Percentiles rank a stretch among this genome's conserved stretches.
These are phyloP conservation scores for Ophioderma brevispina DNA, from an alignment of 35 echinoderm and acorn worm genomes.

Conservation along the genomic window DNA sequence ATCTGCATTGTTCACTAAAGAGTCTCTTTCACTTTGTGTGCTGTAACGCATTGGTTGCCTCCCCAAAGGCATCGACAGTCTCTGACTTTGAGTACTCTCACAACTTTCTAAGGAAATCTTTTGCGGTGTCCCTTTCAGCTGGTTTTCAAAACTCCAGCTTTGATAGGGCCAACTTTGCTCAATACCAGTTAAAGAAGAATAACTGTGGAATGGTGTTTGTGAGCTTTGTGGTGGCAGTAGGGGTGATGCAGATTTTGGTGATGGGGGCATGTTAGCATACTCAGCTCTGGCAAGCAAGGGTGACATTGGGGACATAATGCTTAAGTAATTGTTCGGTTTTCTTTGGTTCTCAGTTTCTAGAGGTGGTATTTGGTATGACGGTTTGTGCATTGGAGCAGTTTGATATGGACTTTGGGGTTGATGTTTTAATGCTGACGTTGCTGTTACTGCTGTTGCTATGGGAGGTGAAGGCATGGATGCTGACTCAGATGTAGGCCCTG, in stretches of 20 bases:
- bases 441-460: not conserved
- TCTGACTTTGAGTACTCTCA: not conserved
- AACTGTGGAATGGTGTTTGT: not conserved
- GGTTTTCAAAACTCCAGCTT: not conserved
- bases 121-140: not conserved
- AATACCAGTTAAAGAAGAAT: not conserved
- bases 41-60: conserved; percentile 65
- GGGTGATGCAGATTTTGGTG: not conserved
- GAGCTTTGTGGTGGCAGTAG: too few relatives aligned
- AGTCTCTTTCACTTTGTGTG: conserved; percentile 44
- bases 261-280: not conserved
- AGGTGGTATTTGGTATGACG: not conserved
- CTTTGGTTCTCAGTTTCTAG: not conserved
- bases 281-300: not conserved
- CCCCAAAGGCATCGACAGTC: not conserved
- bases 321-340: not conserved
- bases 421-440: not conserved
- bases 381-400: not conserved
- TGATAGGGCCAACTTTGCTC: not conserved
- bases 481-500: not conserved
- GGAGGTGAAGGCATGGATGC: not conserved
- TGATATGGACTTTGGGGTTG: not conserved
- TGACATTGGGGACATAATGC: not conserved
- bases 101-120: not conserved
- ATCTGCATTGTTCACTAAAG: not conserved